Base-by-base conservation (phyloP, 1,140 invertebrate species). In the Yoshiicerus persimilis region DNA sequence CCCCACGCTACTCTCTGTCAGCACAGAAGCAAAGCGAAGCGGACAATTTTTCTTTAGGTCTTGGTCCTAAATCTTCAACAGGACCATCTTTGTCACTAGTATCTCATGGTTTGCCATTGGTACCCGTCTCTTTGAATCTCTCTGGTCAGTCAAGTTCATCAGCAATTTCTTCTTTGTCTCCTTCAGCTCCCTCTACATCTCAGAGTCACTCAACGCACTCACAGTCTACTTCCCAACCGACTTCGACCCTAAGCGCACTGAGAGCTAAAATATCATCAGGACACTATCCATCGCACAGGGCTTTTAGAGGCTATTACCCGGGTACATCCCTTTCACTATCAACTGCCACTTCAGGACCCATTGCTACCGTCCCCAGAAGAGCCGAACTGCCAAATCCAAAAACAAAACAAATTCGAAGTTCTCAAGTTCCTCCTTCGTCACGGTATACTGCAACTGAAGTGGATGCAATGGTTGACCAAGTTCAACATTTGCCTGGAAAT, bases 371-470 rank as follows among this genome's bases (percentile, higher is more conserved):
- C 38, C 36, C 47, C 20, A 36, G 39, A 34, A 25, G 38, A 84
- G 38, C 27, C 30, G 83, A 84, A 84, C 20, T 41, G 47, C 83
- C 83, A 56, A 41, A 84, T 84, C 83, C 83, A 16, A 84, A 84
- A 30, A 84, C 83, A 5, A 89, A 89, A 32, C 87, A 64, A 64
- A 89, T 89, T 13, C 88, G 89, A 80, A 89, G 89, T 38, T 88
- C 86, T 64, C 90, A 91, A 85, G 90, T 91, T 13, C 90, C 90
- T 5, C 90, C 70, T 1, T 87, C 86, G 6, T 70, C 88, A n/a
- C 41, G 90, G 3, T 91, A 91, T 86, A 91, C 90, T 9, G 88
- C 90, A 34, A 85, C 85, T 13, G 88, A 91, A 86, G 90, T 91
- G 6, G 90, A 91, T 64, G 38, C 87, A 27, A 90, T 91, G 88